Evolutionary conservation across 2,888 invertebrate genomes (phyloP), one percentile per base, ranked within the genome.

Genomic region (Leptura quadrifasciata): DNA sequence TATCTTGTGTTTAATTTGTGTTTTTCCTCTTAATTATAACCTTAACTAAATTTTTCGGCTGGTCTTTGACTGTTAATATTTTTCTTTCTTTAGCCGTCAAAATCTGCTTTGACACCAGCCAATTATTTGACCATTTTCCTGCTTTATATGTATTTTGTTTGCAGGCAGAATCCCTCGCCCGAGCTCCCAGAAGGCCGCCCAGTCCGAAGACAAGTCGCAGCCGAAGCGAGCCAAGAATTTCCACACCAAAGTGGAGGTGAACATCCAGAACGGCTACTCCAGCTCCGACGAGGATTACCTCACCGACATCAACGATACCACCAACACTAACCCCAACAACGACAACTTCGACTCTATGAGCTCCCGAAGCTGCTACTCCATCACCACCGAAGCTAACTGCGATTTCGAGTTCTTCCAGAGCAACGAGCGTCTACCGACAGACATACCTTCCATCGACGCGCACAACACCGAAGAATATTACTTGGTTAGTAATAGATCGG

Each of bases 321-420:
- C 57, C 69, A 75, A 89, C 52, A 87, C 88, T 64, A 78, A 88
- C 21, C 88, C 88, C 8, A 76, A 74, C 8, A 76, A 74, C 57
- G 77, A 82, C 31, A 89, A 90, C 47, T 88, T 85, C 79, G 88
- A 88, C 64, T 86, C 87, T 0, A 76, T 86, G 68, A 87, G 87
- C 74, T 86, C 86, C 75, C 88, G 75, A 85, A 91, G 91, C 81
- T 91, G 90, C 58, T 91, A 90, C 78, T 92, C 92, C 8, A 92
- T 92, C 52, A 93, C 93, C 1, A 93, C 93, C 0, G 92, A 92
- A 78, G 93, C 93, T 27, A 93, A 92, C 82, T 91, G 92, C 83
- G 93, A 93, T 84, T 93, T 93, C 84, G 92, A 93, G 81, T 93
- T 92, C 85, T 92, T 90, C 81, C 91, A 91, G 81, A 89, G 89